These are phyloP conservation scores for Amblyopsis hoosieri DNA, from an alignment of 2,797 vertebrate species.

Conservation along the genomic window DNA sequence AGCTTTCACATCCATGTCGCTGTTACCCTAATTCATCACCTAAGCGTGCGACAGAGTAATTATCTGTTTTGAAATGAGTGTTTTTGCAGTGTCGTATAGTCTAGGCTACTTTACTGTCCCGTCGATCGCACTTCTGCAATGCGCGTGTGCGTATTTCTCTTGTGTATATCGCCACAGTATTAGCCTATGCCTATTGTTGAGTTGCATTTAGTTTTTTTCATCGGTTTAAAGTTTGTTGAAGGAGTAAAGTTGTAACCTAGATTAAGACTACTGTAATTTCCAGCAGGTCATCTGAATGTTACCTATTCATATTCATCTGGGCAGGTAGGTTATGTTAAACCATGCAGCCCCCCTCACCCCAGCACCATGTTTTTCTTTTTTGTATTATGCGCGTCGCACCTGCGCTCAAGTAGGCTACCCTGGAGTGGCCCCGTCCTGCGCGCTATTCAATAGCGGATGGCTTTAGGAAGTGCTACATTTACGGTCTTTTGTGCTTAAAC, in stretches of 20 bases:
- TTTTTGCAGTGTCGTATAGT: too few species aligned
- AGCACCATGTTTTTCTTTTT: constrained; percentile 50
- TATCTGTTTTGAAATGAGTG: too few species aligned
- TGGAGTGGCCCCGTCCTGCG: constrained; percentile 60
- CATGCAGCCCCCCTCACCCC: constrained; percentile 3
- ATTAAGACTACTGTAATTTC: constrained; percentile 20
- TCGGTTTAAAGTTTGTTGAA: too few species aligned
- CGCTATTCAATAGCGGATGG: constrained; percentile 66
- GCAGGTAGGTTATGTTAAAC: constrained; percentile 56
- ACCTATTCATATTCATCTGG: constrained; percentile 46
- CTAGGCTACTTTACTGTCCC: too few species aligned
- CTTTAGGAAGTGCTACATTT: constrained; percentile 81
- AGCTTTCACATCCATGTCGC: too few species aligned
- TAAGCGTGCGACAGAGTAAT: too few species aligned
- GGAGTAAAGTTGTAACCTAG: neutral
- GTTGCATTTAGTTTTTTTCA: too few species aligned
- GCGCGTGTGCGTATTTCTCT: too few species aligned
- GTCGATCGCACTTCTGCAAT: too few species aligned
- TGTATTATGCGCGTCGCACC: constrained; percentile 74
- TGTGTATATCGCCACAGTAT: too few species aligned
- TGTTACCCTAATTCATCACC: too few species aligned
- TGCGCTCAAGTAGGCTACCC: constrained; percentile 58
- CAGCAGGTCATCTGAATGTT: constrained; percentile 6
- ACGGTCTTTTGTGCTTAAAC: constrained; percentile 76
- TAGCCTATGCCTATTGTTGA: too few species aligned